A percentile compares a stretch with the other conserved stretches of the same genome.
Evolutionary conservation across 2,888 invertebrate genomes (phyloP).

Genomic region (Synergus itoensis): DNA sequence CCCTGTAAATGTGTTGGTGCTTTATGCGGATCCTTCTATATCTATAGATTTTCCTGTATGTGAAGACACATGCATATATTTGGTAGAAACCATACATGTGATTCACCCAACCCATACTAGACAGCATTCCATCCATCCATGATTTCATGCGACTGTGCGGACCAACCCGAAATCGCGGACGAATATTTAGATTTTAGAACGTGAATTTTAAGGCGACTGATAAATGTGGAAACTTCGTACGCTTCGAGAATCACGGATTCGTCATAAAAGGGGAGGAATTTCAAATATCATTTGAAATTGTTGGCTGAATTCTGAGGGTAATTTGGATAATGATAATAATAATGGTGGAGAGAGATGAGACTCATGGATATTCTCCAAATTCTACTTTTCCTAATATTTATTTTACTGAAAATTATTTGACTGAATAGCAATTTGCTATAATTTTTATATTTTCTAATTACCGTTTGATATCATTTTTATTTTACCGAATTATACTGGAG

Average conservation of each 20-base stretch:
- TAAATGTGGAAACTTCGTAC: not conserved
- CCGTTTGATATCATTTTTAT: too few relatives aligned
- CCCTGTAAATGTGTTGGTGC: conserved; percentile 32
- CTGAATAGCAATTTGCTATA: too few relatives aligned
- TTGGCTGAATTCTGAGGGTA: not conserved
- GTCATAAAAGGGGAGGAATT: not conserved
- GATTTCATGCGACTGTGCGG: not conserved
- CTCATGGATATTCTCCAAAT: not conserved
- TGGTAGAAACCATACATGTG: conserved; percentile 14
- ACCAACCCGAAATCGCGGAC: not conserved
- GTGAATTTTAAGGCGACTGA: conserved; percentile 23
- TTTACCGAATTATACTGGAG: not conserved
- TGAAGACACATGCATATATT: not conserved
- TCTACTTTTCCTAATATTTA: too few relatives aligned
- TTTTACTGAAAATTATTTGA: not conserved
- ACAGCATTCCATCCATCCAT: conserved; percentile 25
- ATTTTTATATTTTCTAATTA: too few relatives aligned
- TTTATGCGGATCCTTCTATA: not conserved
- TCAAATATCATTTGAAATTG: not conserved
- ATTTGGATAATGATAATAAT: not conserved
- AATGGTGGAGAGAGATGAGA: not conserved
- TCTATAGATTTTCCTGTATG: not conserved
- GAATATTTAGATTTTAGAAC: conserved; percentile 20
- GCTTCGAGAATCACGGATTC: not conserved
- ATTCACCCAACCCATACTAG: not conserved